Evolutionary conservation across 1,140 invertebrate species (phyloP).

Genomic region (Plectus sambesii): DNA sequence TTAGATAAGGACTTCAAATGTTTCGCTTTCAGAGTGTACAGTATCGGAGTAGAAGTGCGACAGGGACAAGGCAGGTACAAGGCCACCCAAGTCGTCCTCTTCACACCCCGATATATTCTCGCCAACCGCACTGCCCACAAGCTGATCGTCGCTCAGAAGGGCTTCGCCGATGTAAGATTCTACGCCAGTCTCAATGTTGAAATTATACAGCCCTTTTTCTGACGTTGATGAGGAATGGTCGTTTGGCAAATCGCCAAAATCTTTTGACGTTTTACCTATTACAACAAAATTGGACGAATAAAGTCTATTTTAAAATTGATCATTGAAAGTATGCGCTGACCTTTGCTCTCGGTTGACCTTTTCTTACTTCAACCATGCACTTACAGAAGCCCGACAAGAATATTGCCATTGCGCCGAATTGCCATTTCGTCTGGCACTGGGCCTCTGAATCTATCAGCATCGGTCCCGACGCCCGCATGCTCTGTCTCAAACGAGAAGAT

Average conservation of each 20-base stretch:
- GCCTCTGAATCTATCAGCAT: too few species aligned
- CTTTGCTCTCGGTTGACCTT: constrained; percentile 51
- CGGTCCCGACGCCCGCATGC: constrained; percentile 66
- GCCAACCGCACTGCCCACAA: constrained; percentile 73
- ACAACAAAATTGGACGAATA: too few species aligned
- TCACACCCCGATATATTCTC: constrained; percentile 80
- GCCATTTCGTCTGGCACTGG: constrained; percentile 63
- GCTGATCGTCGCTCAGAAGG: constrained; percentile 72
- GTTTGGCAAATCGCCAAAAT: too few species aligned
- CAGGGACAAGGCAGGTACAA: constrained; percentile 72
- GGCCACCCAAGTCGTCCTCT: constrained; percentile 76
- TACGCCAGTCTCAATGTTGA: too few species aligned
- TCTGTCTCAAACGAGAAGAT: constrained; percentile 69
- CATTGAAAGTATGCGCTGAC: too few species aligned
- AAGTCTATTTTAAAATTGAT: too few species aligned
- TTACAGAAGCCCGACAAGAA: constrained; percentile 27
- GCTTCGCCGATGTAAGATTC: constrained; percentile 31
- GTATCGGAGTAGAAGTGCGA: constrained; percentile 61
- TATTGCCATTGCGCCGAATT: constrained; percentile 61
- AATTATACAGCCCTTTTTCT: too few species aligned
- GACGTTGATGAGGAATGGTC: too few species aligned
- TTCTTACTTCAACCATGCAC: constrained; percentile 52
- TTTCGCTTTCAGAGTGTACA: constrained; percentile 52
- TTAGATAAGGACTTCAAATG: too few species aligned
- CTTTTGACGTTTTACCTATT: too few species aligned